Base-by-base conservation (phyloP, 2,113 vertebrate genomes). In the Pardalotus punctatus region DNA sequence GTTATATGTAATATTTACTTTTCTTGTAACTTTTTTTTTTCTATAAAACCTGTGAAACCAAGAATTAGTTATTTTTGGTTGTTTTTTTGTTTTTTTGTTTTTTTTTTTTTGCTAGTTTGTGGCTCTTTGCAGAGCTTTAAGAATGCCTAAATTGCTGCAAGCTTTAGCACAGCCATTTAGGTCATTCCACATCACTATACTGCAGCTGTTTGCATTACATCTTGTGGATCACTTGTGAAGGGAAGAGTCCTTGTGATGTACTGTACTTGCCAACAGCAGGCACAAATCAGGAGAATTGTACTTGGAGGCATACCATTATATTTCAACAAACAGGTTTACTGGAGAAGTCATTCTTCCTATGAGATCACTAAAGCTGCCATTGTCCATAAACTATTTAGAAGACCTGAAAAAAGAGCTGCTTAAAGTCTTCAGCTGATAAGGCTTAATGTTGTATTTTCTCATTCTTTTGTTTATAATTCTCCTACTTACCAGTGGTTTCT, bases 331-430 rank as follows among this genome's bases (percentile, higher is more conserved):
- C 56, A 60, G 70, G 40, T 94, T 94, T 87, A 33, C 33, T 66
- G 67, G 43, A 81, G 69, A 94, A 93, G 54, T 50, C 84, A 53
- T 93, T 91, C 81, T 69, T 95, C 93, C 83, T 92, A 18, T 83
- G 91, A 90, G 89, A 89, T 77, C 70, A 54, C 89, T 84, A 82
- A 79, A 78, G 50, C 87, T 94, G 81, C 74, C 42, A 23, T 69
- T 85, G 81, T 31, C 62, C 78, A 77, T 94, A 82, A 90, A 87
- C 50, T 72, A 72, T 89, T 88, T 57, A 65, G 69, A 87, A 96
- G 83, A 50, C 40, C 48, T 19, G 31, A 82, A 91, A 25, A 83
- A 81, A 83, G 67, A 40, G 61, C 48, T 91, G 7, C 20, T 60
- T 93, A 53, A 88, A 25, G 14, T 82, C 62, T 84, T 81, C 66